Base-by-base conservation (phyloP, 92 coral and sea anemone species). In the Epizoanthus scotinus region DNA sequence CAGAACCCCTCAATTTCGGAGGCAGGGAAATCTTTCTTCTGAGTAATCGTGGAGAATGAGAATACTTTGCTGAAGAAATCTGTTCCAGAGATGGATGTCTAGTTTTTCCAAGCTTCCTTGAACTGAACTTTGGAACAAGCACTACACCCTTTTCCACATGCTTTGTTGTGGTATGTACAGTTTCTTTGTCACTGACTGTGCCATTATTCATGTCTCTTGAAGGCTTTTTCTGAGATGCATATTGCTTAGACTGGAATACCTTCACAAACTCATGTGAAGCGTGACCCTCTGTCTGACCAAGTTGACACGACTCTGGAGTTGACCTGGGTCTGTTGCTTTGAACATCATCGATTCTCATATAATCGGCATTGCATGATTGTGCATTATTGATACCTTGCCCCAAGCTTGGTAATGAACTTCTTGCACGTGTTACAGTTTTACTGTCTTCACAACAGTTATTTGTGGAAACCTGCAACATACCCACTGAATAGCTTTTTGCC, bases 251-350 rank as follows among this genome's bases (percentile, higher is more conserved):
- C 18, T 8, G 36, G 25, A 59, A 75, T 25, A 15, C 66, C 52
- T 57, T 74, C 24, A 9, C 29, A 29, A 14, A 75, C 22, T 47
- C 63, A n/a, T 22, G 44, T 38, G 47, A 40, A 22, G 42, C 36
- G 8, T 8, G 34, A 10, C 13, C 22, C 52, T 73, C 68, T 36
- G 79, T 5, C 5, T 12, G 25, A 12, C 63, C 38, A 7, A 71
- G 78, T 71, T 28, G 52, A 50, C 62, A 52, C 18, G 55, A 36
- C 19, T 75, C 54, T 6, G 81, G 67, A 15, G 81, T 75, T 2
- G 81, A 58, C 18, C 59, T 59, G 38, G 81, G 81, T 55, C 81
- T 75, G 20, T 59, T 22, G 26, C 18, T 60, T 75, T 40, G 68
- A 24, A 27, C 6, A 47, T n/a, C 80, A 56, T 56, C 19, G 31